Base-by-base conservation (phyloP, 2,797 vertebrate species). In the Sebastiscus albofasciatus region DNA sequence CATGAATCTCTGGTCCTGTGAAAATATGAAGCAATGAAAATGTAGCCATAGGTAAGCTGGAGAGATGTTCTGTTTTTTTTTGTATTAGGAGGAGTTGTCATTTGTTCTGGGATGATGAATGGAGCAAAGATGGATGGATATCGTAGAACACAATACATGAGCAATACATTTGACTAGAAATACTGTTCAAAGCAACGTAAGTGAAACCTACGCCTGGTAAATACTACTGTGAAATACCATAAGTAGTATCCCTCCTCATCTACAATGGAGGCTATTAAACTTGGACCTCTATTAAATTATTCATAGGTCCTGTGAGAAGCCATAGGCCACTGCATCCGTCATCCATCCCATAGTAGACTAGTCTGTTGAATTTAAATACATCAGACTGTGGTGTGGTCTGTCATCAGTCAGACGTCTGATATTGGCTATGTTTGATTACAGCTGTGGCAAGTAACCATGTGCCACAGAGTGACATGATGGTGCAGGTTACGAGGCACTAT, bases 321-420 rank as follows among this genome's bases (percentile, higher is more conserved):
- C 92, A 93, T 85, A 67, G 92, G 89, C 92, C 87, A 89, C 88
- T 80, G 91, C 89, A 92, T 93, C 90, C 93, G 89, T 95, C 94
- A 93, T 34, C 81, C 54, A 31, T 83, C 81, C 72, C 72, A 62
- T 82, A 87, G 82, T 92, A 82, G 89, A 91, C 93, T 92, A 94
- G 90, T 86, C 79, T 77, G 81, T 79, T 89, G 87, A 90, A 89
- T 92, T 93, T 93, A 94, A 94, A 94, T 94, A 92, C 87, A 92
- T 83, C 83, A 73, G 71, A 79, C 83, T 81, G 73, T 62, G 46
- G 55, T 73, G 68, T 79, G 82, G 80, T 85, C 87, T 88, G 84
- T 89, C 84, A 88, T 89, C 84, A 81, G 78, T 87, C 89, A 87
- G 39, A 84, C 64, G 34, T 88, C 84, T 77, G 71, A 75, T 62